phyloP scores from a whole-genome alignment of 2,113 vertebrate genomes.

The Ascaphus truei region DNA sequence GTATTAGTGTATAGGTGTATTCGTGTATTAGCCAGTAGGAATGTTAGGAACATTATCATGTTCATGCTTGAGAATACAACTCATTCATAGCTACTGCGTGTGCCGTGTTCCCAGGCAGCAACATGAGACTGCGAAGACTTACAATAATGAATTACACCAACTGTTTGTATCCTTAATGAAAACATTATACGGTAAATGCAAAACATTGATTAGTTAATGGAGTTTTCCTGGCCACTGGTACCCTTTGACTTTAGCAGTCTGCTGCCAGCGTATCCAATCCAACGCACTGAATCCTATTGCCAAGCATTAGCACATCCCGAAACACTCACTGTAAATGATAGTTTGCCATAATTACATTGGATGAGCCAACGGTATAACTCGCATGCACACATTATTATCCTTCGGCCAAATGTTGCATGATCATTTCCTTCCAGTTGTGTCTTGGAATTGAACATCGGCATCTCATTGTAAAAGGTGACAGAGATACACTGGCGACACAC shows the following conservation, averaged over 20 bases:
- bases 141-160: background rate
- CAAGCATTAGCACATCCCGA: background rate
- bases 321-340: background rate
- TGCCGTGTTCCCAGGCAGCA: background rate
- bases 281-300: too few relatives aligned
- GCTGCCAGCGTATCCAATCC: too few relatives aligned
- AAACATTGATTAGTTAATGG: background rate
- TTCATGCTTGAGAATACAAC: too few relatives aligned
- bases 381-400: constrained; percentile 19
- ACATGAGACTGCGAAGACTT: background rate
- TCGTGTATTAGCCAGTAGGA: too few relatives aligned
- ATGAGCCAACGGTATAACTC: constrained; percentile 1
- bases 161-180: background rate
- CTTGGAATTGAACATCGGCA: background rate
- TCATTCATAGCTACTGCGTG: background rate
- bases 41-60: too few relatives aligned
- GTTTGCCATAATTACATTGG: constrained; percentile 18
- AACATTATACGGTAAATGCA: background rate
- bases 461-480: constrained; percentile 11
- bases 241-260: too few relatives aligned
- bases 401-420: background rate
- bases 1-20: too few relatives aligned
- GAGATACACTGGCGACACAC: too few relatives aligned
- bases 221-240: background rate
- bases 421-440: constrained; percentile 11